Percentiles rank a stretch among this genome's conserved stretches.
phyloP scores from a whole-genome alignment of 2,113 vertebrate genomes.

The Thalassarche chlororhynchos region DNA sequence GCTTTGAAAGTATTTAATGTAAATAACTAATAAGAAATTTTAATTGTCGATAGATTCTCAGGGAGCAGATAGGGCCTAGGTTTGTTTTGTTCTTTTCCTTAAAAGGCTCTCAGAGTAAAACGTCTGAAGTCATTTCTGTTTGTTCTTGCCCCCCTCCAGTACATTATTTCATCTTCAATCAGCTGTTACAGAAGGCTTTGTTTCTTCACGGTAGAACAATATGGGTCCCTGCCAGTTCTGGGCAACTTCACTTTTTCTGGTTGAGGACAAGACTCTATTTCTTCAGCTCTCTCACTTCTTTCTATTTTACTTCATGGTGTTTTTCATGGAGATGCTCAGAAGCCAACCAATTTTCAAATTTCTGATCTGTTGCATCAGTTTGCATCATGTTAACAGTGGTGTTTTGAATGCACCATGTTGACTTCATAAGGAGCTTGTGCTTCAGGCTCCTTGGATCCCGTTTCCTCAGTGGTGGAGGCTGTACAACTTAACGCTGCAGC shows the following conservation, averaged over 20 bases:
- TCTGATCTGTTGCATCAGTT: not conserved
- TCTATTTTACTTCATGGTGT: not conserved
- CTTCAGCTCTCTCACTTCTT: not conserved
- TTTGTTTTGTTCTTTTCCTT: not conserved
- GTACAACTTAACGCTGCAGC: not conserved
- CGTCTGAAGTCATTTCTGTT: not conserved
- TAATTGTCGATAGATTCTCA: not conserved
- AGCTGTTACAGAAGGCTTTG: not conserved
- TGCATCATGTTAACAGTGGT: not conserved
- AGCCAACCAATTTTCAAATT: not conserved
- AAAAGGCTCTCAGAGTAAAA: not conserved
- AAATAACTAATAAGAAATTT: not conserved
- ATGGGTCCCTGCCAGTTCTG: not conserved
- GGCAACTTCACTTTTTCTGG: not conserved
- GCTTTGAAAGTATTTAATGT: not conserved
- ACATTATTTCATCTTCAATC: not conserved
- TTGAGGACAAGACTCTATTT: not conserved
- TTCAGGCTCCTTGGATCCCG: not conserved
- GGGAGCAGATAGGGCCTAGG: not conserved
- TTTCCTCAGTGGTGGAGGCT: not conserved
- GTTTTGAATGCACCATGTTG: not conserved
- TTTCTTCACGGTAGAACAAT: not conserved
- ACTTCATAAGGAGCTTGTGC: not conserved
- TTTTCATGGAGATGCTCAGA: not conserved
- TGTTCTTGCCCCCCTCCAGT: not conserved